Evolutionary conservation across 2,797 vertebrate genomes (phyloP), one percentile per base, ranked within the genome.

Genomic region (Malurus splendens): DNA sequence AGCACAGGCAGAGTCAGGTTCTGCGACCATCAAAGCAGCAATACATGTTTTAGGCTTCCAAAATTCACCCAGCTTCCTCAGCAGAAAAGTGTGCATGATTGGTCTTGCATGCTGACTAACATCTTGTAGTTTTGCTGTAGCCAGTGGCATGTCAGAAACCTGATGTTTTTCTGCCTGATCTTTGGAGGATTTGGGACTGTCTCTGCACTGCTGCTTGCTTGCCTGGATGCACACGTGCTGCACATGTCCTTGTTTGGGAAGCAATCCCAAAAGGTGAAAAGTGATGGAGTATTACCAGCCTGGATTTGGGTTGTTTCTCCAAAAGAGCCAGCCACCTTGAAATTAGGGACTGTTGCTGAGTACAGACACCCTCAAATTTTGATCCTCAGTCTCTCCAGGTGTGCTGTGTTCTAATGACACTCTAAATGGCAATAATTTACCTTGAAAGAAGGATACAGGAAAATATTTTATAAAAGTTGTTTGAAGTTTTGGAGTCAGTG

Each of bases 21-120:
- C 32, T 60, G 36, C 0, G 0, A 9, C 51, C 10, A 3, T 47
- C 2, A 1, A 5, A 32, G 38, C 42, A 78, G 18, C 45, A n/a
- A 18, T 0, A 1, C 16, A 3, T 16, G 5, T 23, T 2, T 2
- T 14, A 38, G 44, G 27, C 33, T 82, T 54, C 45, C 50, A 59
- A 51, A 71, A 64, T 71, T 44, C n/a, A 2, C 30, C 5, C 51
- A 11, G 18, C 13, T 78, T 38, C 45, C 32, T 10, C 3, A 19
- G 36, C 15, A 15, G 28, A 56, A 85, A 54, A 86, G 17, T 7
- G 2, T 48, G 12, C 10, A 2, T 52, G 42, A 18, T 14, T 72
- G 66, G n/a, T 71, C 23, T 59, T 52, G 12, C 39, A 38, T 0
- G 0, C 28, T 66, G 52, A 30, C 45, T n/a, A 22, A 7, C 23